Percentiles rank a stretch among this genome's conserved stretches.
These are phyloP conservation scores for Pangasius sanitwongsei DNA, from an alignment of 2,797 vertebrate species.

Conservation along the genomic window DNA sequence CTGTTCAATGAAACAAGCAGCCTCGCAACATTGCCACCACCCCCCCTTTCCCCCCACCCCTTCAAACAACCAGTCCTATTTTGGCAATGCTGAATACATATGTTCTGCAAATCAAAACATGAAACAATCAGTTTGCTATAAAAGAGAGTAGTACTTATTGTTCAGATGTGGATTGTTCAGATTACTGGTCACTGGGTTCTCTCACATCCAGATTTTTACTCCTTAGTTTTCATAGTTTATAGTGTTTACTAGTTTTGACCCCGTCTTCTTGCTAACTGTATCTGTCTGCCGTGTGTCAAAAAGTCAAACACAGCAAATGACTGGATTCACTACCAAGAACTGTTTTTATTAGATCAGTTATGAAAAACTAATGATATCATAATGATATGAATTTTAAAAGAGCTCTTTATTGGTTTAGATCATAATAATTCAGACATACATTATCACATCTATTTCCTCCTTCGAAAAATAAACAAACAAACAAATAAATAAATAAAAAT, in stretches of 20 bases:
- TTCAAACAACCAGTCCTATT: conserved; percentile 29
- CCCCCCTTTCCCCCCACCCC: neutral
- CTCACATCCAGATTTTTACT: neutral
- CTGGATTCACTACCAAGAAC: neutral
- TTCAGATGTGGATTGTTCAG: neutral
- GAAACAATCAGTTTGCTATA: neutral
- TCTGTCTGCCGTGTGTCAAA: conserved; percentile 4
- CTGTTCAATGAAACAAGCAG: conserved; percentile 54
- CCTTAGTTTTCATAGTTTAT: neutral
- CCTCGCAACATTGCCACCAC: conserved; percentile 32
- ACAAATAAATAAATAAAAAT: neutral
- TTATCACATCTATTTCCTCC: neutral
- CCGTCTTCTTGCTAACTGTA: neutral
- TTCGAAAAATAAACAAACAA: neutral
- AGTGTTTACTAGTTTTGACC: neutral
- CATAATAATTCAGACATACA: neutral
- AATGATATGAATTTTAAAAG: conserved; percentile 3
- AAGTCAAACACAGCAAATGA: conserved; percentile 10
- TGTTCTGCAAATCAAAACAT: conserved; percentile 35
- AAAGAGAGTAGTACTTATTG: neutral
- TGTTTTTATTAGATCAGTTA: neutral
- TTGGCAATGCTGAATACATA: conserved; percentile 38
- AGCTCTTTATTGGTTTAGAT: neutral
- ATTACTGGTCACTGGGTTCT: neutral
- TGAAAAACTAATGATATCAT: conserved; percentile 4